Base-by-base conservation (phyloP, 53 echinoderm and acorn worm genomes). In the Holothuria scabra region DNA sequence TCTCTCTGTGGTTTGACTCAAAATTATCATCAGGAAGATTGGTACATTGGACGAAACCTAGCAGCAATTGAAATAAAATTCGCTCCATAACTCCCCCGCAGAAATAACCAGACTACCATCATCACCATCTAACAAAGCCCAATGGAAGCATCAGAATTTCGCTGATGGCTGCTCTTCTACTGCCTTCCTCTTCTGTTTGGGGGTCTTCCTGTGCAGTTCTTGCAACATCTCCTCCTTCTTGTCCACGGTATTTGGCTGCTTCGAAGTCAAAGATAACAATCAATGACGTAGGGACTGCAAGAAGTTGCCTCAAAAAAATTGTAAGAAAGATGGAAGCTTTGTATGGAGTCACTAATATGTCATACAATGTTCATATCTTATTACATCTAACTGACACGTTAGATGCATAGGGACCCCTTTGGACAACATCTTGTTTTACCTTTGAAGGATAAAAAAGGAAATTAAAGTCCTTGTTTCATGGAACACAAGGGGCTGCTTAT, bases 1-100 rank as follows among this genome's bases (percentile, higher is more conserved):
- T 76, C 3, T 76, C 76, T 12, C 26, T 76, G 56, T 76, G 76
- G 76, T 76, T 76, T 76, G 76, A 76, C 29, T 55, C 76, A n/a
- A 12, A 25, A 30, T 16, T 20, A 76, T 30, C 55, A 76, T 30
- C 76, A 76, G 26, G 76, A 55, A 28, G 28, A 52, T 5, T 76
- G 76, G 76, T 76, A 76, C 56, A 76, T 76, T 26, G 76, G 76
- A 14, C 26, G 76, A n/a, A 14, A 9, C 22, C 5, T 76, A 19
- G 22, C 55, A 26, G 56, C 25, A 14, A 26, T 76, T 56, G 76
- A 14, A 56, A 56, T 2, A 55, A 30, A 32, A 6, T 76, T 28
- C 24, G 24, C 30, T 30, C 13, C 20, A 76, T 76, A 14, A 56
- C 28, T 30, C 76, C 76, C 76, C 76, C 12, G 1, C 76, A 12